These are phyloP conservation scores for Panurus biarmicus DNA, from an alignment of 2,113 vertebrate species.

Conservation along the genomic window DNA sequence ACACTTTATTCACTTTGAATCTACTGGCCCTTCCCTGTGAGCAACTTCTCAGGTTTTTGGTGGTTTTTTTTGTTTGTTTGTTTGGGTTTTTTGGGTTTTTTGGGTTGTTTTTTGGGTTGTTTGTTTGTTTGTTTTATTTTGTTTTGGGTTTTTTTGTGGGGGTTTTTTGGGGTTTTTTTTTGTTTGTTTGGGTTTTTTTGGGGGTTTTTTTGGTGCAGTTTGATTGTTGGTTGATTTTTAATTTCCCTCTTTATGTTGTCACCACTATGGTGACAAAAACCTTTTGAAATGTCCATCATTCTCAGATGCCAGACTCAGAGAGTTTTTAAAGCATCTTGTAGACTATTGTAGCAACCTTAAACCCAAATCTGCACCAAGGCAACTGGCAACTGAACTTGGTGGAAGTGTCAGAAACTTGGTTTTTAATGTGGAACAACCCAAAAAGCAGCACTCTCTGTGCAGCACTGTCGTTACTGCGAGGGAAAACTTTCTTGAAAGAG, in stretches of 20 bases:
- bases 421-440: not conserved
- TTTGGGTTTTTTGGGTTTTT: no score
- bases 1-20: not conserved
- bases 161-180: no score
- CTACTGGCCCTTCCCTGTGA: not conserved
- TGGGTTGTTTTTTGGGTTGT: no score
- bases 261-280: not conserved
- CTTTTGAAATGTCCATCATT: not conserved
- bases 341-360: not conserved
- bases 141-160: no score
- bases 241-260: not conserved
- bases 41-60: not conserved
- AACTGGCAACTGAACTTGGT: not conserved
- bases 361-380: not conserved
- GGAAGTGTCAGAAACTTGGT: not conserved
- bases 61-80: not conserved
- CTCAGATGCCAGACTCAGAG: not conserved
- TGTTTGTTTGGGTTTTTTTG: no score
- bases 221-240: not conserved
- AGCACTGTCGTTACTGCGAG: not conserved
- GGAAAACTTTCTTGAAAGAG: not conserved
- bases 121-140: no score
- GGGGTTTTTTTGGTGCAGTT: not conserved
- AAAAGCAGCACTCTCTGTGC: not conserved
- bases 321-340: not conserved